Base-by-base conservation (phyloP, 1,140 invertebrate genomes). In the Orchesella cincta region DNA sequence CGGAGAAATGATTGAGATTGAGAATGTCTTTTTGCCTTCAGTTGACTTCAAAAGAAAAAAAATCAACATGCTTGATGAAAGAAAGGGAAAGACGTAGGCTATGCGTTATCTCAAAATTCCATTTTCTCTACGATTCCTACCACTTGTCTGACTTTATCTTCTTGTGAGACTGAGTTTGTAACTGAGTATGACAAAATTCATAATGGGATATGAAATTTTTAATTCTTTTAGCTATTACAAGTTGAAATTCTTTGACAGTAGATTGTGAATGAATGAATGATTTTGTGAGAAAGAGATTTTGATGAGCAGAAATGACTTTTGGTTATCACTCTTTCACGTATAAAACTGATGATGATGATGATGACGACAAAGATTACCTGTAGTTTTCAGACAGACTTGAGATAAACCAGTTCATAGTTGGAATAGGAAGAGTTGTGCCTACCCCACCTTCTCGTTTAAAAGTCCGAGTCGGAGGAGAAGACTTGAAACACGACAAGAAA, bases 401-500 rank as follows among this genome's bases (percentile, higher is more conserved):
- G 39, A 46, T 46, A 57, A 57, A 57, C 54, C 26, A 23, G 54
- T 23, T 57, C n/a, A 23, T 57, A 23, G 18, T 46, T 5, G 39
- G 12, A n/a, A 5, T 57, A 18, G 54, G 26, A 57, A 57, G 54
- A 57, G n/a, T 57, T 57, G 54, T 18, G 54, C 23, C 26, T 12
- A 57, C 54, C n/a, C n/a, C n/a, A n/a, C n/a, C n/a, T n/a, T n/a
- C n/a, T n/a, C n/a, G n/a, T n/a, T n/a, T n/a, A n/a, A n/a, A 57
- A 18, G 54, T 57, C 26, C 20, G 39, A 46, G 23, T 57, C 26
- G 54, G 54, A 18, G n/a, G n/a, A n/a, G n/a, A n/a, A n/a, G 54
- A 57, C 54, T 57, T 57, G 8, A 57, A 57, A 57, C 52, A 57
- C 52, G 62, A 67, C 62, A 67, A 67, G 62, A 67, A 67, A 67